Percentiles rank a stretch among this genome's conserved stretches.
These are phyloP conservation scores for Nowickia ferox DNA, from an alignment of 2,888 invertebrate species.

Conservation along the genomic window DNA sequence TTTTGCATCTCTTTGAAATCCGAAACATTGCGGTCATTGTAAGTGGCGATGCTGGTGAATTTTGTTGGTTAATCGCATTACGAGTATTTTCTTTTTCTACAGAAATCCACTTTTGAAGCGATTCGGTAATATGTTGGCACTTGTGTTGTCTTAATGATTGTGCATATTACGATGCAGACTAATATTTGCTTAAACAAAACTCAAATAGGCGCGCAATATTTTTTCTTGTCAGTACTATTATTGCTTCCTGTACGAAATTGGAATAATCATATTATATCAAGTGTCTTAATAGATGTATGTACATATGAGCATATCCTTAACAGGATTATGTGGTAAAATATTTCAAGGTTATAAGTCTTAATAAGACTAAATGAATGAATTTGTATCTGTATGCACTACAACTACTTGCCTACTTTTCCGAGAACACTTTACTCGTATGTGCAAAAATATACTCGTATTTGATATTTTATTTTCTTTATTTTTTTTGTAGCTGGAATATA, in stretches of 20 bases:
- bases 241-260: conserved; percentile 1
- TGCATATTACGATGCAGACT: conserved; percentile 3
- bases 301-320: conserved; percentile 7
- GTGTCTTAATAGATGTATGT: conserved; percentile 1
- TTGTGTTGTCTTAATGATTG: conserved; percentile 30
- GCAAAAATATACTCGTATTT: conserved; percentile 58
- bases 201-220: not conserved
- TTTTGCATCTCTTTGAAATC: conserved; percentile 64
- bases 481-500: conserved; percentile 14
- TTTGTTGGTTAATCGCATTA: conserved; percentile 58
- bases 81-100: conserved; percentile 37
- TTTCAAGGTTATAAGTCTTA: conserved; percentile 23
- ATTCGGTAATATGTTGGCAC: conserved; percentile 60
- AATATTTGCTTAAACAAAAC: not conserved
- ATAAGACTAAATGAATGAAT: conserved; percentile 29
- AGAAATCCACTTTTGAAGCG: conserved; percentile 34
- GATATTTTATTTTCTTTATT: conserved; percentile 43
- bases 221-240: not conserved
- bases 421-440: conserved; percentile 65
- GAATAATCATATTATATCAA: conserved; percentile 64
- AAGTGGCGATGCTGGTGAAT: conserved; percentile 30
- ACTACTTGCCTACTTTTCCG: conserved; percentile 29
- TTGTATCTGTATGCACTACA: conserved; percentile 34
- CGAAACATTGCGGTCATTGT: conserved; percentile 59
- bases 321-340: conserved; percentile 51